Evolutionary conservation across 1,140 invertebrate species (phyloP), one percentile per base, ranked within the genome.

Genomic region (Ericerus pela): DNA sequence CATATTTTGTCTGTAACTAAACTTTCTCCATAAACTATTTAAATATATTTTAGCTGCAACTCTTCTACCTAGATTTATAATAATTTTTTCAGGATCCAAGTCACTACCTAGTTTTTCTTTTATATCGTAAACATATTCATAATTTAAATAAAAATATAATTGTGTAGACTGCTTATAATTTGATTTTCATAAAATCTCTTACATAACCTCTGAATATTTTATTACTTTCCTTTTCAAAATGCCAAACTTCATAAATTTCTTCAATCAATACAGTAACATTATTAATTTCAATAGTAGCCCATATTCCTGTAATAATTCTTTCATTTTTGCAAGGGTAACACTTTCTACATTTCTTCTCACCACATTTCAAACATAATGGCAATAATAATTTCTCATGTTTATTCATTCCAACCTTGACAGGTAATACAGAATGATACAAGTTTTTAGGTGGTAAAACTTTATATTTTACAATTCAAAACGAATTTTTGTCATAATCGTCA

Each of bases 1-100:
- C 56, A 62, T 31, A 53, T 64, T 67, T 26, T 59, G 53, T 43
- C 62, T 57, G 28, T 65, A 63, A 4, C 60, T 62, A 52, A 66
- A 67, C 55, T 66, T 67, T 6, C 69, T 65, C 67, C 65, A 68
- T 55, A 68, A 63, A 5, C 60, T 62, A 59, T 68, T 69, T 31
- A 67, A 59, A 37, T 62, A 63, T 8, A 66, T 31, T 61, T 69
- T 67, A 2, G 65, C 61, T 14, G 67, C 55, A 5, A 61, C 58
- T 29, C 64, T 47, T 43, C 64, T 43, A 6, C 67, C 68, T 0
- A 63, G 61, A 58, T 72, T 72, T 51, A 64, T 58, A 29, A 29
- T 51, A 47, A 72, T 68, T 51, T 62, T 61, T 10, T 63, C 36
- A 11, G 12, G 26, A 33, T 71, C 63, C 27, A 73, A 55, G 11